These are phyloP conservation scores for Heliconius congener DNA, from an alignment of 1,140 invertebrate genomes.

Conservation along the genomic window DNA sequence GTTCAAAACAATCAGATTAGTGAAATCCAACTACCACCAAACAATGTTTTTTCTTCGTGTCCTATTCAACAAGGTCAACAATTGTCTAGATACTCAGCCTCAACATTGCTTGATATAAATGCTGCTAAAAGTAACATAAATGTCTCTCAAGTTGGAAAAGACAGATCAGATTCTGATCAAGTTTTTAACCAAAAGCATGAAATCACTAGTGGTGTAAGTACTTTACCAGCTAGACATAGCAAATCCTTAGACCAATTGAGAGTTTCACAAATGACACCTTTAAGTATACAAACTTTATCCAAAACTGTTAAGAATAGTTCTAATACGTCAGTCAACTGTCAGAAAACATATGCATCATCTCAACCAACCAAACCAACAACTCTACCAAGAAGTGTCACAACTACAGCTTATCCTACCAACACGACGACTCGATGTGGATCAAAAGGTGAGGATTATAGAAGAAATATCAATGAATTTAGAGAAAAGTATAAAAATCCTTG, in stretches of 20 bases:
- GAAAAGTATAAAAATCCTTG: conserved; percentile 83
- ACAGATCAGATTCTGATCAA: conserved; percentile 59
- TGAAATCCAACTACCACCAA: conserved; percentile 77
- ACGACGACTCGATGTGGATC: conserved; percentile 68
- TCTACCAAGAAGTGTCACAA: conserved; percentile 76
- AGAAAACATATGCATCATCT: conserved; percentile 58
- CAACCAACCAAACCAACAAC: conserved; percentile 76
- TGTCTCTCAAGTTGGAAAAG: conserved; percentile 54
- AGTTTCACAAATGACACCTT: conserved; percentile 73
- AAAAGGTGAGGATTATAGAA: conserved; percentile 79
- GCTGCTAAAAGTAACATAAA: conserved; percentile 57
- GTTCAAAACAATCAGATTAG: conserved; percentile 81
- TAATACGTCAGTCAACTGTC: conserved; percentile 71
- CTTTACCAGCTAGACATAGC: conserved; percentile 87
- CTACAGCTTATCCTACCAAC: conserved; percentile 70
- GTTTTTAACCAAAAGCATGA: conserved; percentile 65
- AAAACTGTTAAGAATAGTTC: conserved; percentile 68
- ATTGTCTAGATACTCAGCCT: conserved; percentile 83
- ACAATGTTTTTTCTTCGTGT: conserved; percentile 71
- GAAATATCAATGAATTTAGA: conserved; percentile 83
- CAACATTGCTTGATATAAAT: conserved; percentile 80
- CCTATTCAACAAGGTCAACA: conserved; percentile 76
- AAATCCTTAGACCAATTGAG: conserved; percentile 90
- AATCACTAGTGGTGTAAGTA: conserved; percentile 74
- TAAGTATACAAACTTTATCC: conserved; percentile 60